These are phyloP conservation scores for Sanderia malayensis DNA, from an alignment of 30 jellyfish, hydroid and myxozoan species.

Conservation along the genomic window DNA sequence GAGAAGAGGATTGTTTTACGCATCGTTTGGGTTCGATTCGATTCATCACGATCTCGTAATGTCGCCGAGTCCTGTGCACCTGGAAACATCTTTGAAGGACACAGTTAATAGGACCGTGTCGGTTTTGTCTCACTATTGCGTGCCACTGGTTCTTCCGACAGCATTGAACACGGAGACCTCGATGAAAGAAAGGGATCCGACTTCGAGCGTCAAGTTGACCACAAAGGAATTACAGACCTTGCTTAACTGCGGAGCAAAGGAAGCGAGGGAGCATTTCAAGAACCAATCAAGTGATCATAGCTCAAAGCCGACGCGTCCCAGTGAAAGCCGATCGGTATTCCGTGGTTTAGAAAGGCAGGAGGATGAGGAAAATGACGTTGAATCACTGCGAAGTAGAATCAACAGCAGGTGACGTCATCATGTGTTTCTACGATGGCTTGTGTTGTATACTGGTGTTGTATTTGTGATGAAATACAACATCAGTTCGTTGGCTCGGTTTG, in stretches of 20 bases:
- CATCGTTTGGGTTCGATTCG: constrained; percentile 37
- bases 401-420: not conserved
- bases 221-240: not conserved
- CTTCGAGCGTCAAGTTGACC: not conserved
- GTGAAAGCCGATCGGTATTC: not conserved
- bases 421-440: not conserved
- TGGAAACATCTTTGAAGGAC: constrained; percentile 9
- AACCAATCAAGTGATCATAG: not conserved
- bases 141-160: constrained; percentile 1
- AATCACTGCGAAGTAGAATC: not conserved
- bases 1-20: constrained; percentile 39
- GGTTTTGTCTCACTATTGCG: constrained; percentile 32
- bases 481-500: too few species aligned
- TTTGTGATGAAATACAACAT: too few species aligned
- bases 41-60: constrained; percentile 10
- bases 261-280: not conserved
- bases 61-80: constrained; percentile 38
- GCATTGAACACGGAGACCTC: not conserved
- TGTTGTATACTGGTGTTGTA: too few species aligned
- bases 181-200: not conserved
- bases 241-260: constrained; percentile 7
- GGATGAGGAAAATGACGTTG: not conserved
- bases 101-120: constrained; percentile 13
- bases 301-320: not conserved
- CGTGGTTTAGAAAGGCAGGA: not conserved